A percentile compares a stretch with the other conserved stretches of the same genome.
These are phyloP conservation scores for Torymus tubicola DNA, from an alignment of 2,888 invertebrate species.

Conservation along the genomic window DNA sequence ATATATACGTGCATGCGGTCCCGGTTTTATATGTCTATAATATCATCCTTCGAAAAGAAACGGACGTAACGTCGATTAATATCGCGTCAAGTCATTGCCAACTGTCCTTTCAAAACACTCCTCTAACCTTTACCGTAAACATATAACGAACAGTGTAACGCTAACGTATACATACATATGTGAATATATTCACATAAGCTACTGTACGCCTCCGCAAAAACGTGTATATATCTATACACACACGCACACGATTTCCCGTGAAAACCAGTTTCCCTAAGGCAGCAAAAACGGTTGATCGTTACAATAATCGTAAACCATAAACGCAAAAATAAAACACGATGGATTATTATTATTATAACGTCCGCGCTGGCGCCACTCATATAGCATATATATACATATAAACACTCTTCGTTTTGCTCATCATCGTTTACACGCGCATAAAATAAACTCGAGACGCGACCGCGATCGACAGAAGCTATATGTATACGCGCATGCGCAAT, in stretches of 20 bases:
- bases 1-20: not conserved
- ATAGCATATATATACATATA: no score
- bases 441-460: not conserved
- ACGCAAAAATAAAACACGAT: not conserved
- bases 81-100: constrained; percentile 9
- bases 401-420: no score
- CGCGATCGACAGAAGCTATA: not conserved
- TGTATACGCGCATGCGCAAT: not conserved
- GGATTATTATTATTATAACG: constrained; percentile 1
- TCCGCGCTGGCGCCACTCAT: no score
- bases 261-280: constrained; percentile 15
- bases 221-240: no score
- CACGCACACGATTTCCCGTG: not conserved
- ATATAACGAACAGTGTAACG: no score
- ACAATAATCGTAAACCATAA: constrained; percentile 51
- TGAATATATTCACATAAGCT: no score
- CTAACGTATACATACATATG: no score
- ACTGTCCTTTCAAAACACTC: not conserved
- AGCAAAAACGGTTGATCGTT: not conserved
- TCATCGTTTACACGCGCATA: no score
- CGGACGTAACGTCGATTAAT: not conserved
- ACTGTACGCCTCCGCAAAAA: no score
- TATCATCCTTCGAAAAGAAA: not conserved
- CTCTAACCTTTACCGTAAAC: no score
- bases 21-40: not conserved